Conservation (phyloP, 2,888 invertebrate species). For the Vandiemenella viatica region DNA sequence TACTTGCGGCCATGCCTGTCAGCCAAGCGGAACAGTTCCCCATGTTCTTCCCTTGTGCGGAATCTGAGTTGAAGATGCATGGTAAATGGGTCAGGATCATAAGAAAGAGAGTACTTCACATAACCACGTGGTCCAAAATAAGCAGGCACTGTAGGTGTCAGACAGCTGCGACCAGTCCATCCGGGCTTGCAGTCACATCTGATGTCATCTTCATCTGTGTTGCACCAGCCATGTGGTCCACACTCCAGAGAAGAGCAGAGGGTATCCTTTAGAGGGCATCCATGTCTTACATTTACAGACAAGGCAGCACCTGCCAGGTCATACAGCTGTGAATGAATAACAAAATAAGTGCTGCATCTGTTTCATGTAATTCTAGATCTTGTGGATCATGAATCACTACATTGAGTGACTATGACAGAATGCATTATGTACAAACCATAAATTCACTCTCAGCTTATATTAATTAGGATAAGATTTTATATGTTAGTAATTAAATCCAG, state of each 20-base stretch:
- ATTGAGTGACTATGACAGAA: no score
- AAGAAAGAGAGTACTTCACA: conserved; percentile 35
- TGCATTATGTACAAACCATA: no score
- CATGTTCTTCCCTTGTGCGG: no score
- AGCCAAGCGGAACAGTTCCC: no score
- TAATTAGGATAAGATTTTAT: no score
- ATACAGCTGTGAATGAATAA: conserved; percentile 31
- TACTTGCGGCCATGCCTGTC: no score
- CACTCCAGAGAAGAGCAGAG: conserved; percentile 30
- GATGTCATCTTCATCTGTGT: conserved; percentile 25
- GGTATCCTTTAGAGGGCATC: conserved; percentile 35
- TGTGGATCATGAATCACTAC: no score
- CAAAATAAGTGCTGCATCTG: no score
- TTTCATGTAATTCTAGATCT: no score
- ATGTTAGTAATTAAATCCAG: no score
- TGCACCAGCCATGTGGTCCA: conserved; percentile 30
- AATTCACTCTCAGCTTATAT: no score
- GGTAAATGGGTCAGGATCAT: conserved; percentile 29
- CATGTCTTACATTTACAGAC: conserved; percentile 24
- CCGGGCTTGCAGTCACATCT: conserved; percentile 40
- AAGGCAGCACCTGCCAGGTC: conserved; percentile 36
- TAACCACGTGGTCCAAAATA: conserved; percentile 34
- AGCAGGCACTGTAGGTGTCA: conserved; percentile 25
- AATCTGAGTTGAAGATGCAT: conserved; percentile 37
- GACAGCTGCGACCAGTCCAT: conserved; percentile 30